Conservation (phyloP, 92 coral and sea anemone species). For the Galaxea fascicularis region DNA sequence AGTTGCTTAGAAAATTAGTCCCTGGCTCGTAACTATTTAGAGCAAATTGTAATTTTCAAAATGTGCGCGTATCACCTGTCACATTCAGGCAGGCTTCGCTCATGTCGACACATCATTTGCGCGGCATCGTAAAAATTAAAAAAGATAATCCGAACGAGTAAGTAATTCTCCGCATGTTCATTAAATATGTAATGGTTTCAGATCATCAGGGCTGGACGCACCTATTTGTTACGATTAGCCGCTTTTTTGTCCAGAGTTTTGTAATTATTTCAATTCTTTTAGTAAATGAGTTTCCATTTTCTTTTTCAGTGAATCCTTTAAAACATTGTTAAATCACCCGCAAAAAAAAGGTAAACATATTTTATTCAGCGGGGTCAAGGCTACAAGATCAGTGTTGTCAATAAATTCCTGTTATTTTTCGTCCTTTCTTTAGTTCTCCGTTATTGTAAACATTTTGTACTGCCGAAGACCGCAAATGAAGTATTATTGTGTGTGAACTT, state of each 20-base stretch:
- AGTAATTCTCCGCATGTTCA: constrained; percentile 20
- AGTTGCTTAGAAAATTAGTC: constrained; percentile 55
- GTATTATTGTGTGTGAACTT: neutral
- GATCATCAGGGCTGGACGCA: constrained; percentile 16
- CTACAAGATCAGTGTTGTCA: neutral
- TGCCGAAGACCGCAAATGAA: neutral
- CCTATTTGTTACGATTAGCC: constrained; percentile 32
- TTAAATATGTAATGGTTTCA: constrained; percentile 47
- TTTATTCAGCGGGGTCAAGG: constrained; percentile 8
- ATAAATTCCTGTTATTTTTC: neutral
- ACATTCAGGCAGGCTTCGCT: neutral
- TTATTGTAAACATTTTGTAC: neutral
- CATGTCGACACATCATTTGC: constrained; percentile 40
- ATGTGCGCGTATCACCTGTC: constrained; percentile 13
- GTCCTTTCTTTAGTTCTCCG: neutral
- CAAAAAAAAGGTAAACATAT: constrained; percentile 17
- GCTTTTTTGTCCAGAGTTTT: constrained; percentile 34
- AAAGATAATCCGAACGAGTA: constrained; percentile 11
- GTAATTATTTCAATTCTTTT: constrained; percentile 47
- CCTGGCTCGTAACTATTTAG: constrained; percentile 26
- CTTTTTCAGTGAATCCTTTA: neutral
- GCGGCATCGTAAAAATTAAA: constrained; percentile 18
- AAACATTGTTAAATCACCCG: constrained; percentile 19
- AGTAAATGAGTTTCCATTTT: constrained; percentile 28
- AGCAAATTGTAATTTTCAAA: constrained; percentile 32